Percentiles rank a stretch among this genome's conserved stretches.
These are phyloP conservation scores for Syrmaticus mikado DNA, from an alignment of 2,113 vertebrate species.

Conservation along the genomic window DNA sequence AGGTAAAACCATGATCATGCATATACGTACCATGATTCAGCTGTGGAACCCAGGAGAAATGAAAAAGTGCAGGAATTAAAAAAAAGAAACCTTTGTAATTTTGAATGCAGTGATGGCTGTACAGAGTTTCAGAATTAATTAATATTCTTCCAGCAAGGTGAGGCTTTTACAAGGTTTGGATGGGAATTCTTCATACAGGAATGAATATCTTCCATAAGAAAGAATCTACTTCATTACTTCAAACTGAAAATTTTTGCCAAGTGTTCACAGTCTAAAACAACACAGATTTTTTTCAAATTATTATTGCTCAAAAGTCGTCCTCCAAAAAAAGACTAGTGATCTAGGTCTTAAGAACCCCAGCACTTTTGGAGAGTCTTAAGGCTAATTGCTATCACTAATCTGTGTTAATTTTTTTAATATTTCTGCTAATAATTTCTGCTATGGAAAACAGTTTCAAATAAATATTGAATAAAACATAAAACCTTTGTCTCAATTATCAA, in stretches of 20 bases:
- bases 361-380: neutral
- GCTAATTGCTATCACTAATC: neutral
- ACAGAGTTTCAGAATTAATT: neutral
- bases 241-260: neutral
- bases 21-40: neutral
- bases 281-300: neutral
- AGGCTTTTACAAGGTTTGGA: neutral
- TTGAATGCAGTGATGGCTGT: neutral
- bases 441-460: neutral
- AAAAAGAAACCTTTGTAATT: neutral
- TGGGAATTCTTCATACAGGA: neutral
- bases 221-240: neutral
- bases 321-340: neutral
- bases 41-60: too few relatives aligned
- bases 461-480: neutral
- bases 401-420: neutral
- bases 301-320: neutral
- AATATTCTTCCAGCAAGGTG: neutral
- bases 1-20: neutral
- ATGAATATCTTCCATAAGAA: neutral
- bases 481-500: neutral
- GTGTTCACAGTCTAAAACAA: neutral
- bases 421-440: neutral
- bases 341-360: neutral
- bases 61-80: neutral